phyloP scores from a whole-genome alignment of 2,113 vertebrate species.

The Crypturellus undulatus region DNA sequence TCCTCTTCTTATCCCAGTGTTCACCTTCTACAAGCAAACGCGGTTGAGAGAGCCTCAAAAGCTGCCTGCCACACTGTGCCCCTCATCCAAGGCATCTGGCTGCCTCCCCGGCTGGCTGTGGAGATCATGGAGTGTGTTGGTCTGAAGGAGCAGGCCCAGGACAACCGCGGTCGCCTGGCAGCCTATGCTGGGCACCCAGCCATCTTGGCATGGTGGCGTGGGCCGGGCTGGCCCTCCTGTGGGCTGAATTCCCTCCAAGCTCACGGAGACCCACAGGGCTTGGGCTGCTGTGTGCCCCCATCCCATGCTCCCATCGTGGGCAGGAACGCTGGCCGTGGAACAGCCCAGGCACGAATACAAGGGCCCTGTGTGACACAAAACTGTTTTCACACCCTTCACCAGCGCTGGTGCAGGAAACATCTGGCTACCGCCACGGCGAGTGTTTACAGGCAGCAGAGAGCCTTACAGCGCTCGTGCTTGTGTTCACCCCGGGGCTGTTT shows the following conservation, averaged over 20 bases:
- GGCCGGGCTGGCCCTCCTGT: too few species aligned
- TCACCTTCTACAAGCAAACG: not conserved
- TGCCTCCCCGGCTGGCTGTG: not conserved
- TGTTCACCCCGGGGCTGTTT: not conserved
- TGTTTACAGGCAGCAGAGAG: not conserved
- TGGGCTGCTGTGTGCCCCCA: too few species aligned
- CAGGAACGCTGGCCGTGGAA: not conserved
- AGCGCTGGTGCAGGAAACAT: not conserved
- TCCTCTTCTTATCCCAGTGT: not conserved
- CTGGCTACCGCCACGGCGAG: not conserved
- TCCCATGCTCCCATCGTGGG: too few species aligned
- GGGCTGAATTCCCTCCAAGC: too few species aligned
- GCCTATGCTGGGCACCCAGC: too few species aligned
- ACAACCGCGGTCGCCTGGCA: too few species aligned
- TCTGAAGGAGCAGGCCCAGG: not conserved
- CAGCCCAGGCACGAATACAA: fast-evolving
- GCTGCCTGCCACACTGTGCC: not conserved
- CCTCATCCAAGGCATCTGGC: not conserved
- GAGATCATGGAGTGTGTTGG: not conserved
- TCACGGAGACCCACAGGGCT: too few species aligned
- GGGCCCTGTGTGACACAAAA: not conserved
- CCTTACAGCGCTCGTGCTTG: not conserved
- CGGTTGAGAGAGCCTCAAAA: not conserved
- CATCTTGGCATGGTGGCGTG: too few species aligned
- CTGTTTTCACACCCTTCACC: not conserved